Evolutionary conservation across 2,888 invertebrate species (phyloP), one percentile per base, ranked within the genome.

Genomic region (Leucophora obtusa): DNA sequence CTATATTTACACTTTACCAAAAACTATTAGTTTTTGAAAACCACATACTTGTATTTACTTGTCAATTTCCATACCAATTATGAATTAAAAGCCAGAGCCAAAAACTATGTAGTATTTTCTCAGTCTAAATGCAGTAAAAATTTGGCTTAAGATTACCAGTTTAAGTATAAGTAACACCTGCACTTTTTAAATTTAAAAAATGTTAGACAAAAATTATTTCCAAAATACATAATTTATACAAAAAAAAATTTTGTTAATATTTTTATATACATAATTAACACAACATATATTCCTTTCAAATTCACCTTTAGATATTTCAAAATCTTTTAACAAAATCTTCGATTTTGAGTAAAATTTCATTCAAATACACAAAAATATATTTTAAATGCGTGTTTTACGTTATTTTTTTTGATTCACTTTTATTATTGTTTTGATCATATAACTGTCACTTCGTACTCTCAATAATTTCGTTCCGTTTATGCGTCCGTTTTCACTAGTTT

Each of bases 371-470:
- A n/a, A 24, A 24, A 58, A 18, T 33, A 43, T 51, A n/a, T n/a
- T 63, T 58, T 68, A 62, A 76, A 76, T 80, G 70, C 71, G 75
- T 66, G 62, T 80, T 28, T 58, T 35, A 24, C 38, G 17, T 18
- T 77, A 58, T 77, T 77, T 77, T 28, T 50, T 59, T 11, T 63
- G 33, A 33, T 33, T 54, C 11, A 8, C 3, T 70, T 62, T 47
- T n/a, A n/a, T 62, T 43, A 54, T 51, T 59, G 35, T 17, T 71
- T 53, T 53, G 18, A 53, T 53, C 10, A 59, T 68, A 50, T 66
- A 77, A 54, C 65, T 50, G 18, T 15, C 17, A 28, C 51, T 70
- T 3, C 35, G 38, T 38, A 33, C 14, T 35, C 35, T 14, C 51
- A 33, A 24, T 15, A 35, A 51, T 56, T 38, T 43, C 59, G 68